phyloP scores from a whole-genome alignment of 2,888 invertebrate genomes.

The Rotaria socialis region DNA sequence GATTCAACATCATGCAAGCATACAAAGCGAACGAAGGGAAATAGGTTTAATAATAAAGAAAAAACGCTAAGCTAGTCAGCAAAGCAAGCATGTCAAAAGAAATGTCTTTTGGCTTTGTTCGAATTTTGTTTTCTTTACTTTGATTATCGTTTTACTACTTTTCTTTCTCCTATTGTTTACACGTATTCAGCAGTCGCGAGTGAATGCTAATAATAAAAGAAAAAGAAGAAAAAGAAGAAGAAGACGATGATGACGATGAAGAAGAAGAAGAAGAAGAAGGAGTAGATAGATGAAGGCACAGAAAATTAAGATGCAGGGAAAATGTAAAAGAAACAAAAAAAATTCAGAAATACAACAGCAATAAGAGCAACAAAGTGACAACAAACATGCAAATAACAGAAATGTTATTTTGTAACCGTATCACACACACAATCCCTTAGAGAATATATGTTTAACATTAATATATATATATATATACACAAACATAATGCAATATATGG shows the following conservation, averaged over 20 bases:
- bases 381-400: no score
- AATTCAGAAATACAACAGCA: not conserved
- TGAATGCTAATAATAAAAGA: not conserved
- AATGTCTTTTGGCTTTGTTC: not conserved
- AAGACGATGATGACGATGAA: no score
- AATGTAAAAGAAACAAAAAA: not conserved
- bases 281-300: not conserved
- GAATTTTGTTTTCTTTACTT: not conserved
- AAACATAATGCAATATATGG: no score
- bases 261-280: not conserved
- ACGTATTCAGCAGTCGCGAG: not conserved
- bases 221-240: no score
- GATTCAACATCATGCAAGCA: no score
- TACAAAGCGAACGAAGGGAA: not conserved
- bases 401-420: no score
- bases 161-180: conserved; percentile 4
- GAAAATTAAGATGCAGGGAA: not conserved
- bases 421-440: no score
- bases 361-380: not conserved
- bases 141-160: not conserved
- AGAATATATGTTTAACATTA: no score
- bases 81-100: not conserved
- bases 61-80: not conserved
- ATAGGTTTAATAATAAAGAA: not conserved
- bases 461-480: no score